phyloP scores from a whole-genome alignment of 2,797 vertebrate species.

The Artibeus jamaicensis region DNA sequence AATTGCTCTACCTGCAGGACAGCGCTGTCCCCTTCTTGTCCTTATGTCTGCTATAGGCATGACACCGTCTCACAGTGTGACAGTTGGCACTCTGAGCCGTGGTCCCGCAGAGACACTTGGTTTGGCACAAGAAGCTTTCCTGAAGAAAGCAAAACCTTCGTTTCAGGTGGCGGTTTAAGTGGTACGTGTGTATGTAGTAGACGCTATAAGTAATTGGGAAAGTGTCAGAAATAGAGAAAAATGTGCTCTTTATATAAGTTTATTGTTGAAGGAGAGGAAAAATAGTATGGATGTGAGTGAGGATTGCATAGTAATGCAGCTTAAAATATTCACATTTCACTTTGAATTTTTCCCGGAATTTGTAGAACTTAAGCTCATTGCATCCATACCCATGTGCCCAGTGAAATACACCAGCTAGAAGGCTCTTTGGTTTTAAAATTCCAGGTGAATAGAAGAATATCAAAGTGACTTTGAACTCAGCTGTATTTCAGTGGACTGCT shows the following conservation, averaged over 20 bases:
- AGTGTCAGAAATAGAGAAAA: not conserved
- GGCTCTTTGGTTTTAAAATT: not conserved
- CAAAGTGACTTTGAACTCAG: not conserved
- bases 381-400: not conserved
- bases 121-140: conserved; percentile 86
- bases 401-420: not conserved
- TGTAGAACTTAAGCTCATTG: not conserved
- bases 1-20: conserved; percentile 78
- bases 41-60: conserved; percentile 87
- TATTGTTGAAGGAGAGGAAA: not conserved
- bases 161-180: conserved; percentile 86
- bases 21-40: conserved; percentile 86
- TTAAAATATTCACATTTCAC: not conserved
- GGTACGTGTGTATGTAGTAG: not conserved
- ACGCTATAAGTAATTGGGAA: not conserved
- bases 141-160: conserved; percentile 83
- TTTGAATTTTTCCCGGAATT: not conserved
- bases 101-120: conserved; percentile 82
- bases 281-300: not conserved
- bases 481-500: not conserved
- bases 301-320: not conserved
- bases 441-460: not conserved
- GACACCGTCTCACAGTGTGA: conserved; percentile 88
- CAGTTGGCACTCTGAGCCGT: conserved; percentile 90
- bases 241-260: not conserved